Percentiles rank a stretch among this genome's conserved stretches.
Evolutionary conservation across 2,113 vertebrate genomes (phyloP).

Genomic region (Ia io): DNA sequence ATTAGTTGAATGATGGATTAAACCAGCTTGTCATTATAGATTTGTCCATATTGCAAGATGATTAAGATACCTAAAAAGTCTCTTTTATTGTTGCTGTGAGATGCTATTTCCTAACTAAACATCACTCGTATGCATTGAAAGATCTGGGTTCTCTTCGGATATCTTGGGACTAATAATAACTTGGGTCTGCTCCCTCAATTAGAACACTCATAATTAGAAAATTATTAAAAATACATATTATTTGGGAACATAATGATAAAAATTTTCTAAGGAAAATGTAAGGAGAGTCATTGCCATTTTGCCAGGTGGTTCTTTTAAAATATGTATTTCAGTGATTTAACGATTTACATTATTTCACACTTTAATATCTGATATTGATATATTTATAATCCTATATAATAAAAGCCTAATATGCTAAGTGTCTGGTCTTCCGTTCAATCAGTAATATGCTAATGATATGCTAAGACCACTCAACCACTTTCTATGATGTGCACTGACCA

Average conservation of each 20-base stretch:
- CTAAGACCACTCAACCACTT: too few relatives aligned
- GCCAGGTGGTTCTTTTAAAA: neutral
- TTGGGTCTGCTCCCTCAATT: neutral
- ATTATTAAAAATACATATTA: neutral
- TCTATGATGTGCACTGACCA: too few relatives aligned
- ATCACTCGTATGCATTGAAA: neutral
- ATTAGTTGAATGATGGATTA: neutral
- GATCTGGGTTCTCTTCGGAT: neutral
- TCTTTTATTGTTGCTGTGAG: neutral
- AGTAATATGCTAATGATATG: too few relatives aligned
- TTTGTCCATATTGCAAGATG: neutral
- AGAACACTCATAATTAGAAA: neutral
- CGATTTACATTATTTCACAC: neutral
- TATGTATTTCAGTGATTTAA: neutral
- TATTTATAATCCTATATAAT: neutral
- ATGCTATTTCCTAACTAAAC: neutral
- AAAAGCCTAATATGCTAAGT: too few relatives aligned
- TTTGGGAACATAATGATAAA: neutral
- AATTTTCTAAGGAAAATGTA: neutral
- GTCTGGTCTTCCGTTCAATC: too few relatives aligned
- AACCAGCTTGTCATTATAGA: neutral
- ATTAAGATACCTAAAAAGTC: neutral
- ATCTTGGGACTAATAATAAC: neutral
- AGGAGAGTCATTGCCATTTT: neutral
- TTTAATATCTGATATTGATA: neutral